These are phyloP conservation scores for Garrulus glandarius DNA, from an alignment of 2,797 vertebrate species.

Conservation along the genomic window DNA sequence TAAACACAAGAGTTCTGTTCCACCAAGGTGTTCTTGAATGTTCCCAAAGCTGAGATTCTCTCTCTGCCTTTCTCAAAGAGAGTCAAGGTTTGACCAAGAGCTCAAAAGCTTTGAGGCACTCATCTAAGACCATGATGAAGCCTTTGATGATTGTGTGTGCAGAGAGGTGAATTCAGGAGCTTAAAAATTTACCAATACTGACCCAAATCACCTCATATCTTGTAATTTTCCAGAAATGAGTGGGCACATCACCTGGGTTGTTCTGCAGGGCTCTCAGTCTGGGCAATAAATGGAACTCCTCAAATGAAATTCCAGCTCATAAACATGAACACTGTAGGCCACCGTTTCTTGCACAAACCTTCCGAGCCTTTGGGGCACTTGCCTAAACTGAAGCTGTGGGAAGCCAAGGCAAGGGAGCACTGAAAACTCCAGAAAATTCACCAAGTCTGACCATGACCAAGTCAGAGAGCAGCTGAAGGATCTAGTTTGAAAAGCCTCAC, in stretches of 20 bases:
- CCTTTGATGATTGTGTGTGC: not conserved
- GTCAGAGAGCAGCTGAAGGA: not conserved
- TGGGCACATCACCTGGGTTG: not conserved
- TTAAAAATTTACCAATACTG: not conserved
- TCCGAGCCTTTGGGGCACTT: not conserved
- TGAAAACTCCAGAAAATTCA: not conserved
- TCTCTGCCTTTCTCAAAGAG: not conserved
- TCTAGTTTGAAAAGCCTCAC: not conserved
- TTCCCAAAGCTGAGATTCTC: not conserved
- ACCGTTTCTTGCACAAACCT: not conserved
- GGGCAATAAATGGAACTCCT: not conserved
- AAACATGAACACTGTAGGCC: not conserved
- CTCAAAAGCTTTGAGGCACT: not conserved
- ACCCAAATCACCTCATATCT: not conserved
- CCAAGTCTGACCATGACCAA: fast-evolving
- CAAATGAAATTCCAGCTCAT: not conserved
- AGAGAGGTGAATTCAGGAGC: not conserved
- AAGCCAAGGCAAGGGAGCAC: not conserved
- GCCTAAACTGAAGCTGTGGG: not conserved
- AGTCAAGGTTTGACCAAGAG: not conserved
- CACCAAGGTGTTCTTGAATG: not conserved
- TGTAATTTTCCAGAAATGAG: not conserved
- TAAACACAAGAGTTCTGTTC: not conserved
- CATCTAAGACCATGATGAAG: not conserved
- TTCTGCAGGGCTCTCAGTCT: not conserved